A percentile compares a stretch with the other conserved stretches of the same genome.
Evolutionary conservation across 2,888 invertebrate species (phyloP).

Genomic region (Watsonalla cultraria): DNA sequence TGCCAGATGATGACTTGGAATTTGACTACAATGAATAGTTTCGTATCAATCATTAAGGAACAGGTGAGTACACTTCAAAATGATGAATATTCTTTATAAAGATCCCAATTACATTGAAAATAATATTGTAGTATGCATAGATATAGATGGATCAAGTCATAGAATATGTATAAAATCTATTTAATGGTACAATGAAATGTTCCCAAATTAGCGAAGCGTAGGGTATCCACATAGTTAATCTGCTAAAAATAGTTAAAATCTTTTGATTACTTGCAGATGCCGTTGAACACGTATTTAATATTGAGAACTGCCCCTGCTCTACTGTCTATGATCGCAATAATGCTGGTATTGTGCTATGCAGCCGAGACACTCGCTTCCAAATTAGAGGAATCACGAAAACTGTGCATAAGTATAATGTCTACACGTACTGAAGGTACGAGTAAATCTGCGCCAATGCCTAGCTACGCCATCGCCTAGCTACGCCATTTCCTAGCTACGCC

Average conservation of each 20-base stretch:
- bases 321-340: slow-evolving; percentile 16
- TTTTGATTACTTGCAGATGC: slow-evolving; percentile 20
- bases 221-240: no score
- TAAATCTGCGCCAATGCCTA: background rate
- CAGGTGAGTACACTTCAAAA: slow-evolving; percentile 24
- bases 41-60: slow-evolving; percentile 38
- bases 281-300: slow-evolving; percentile 17
- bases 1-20: slow-evolving; percentile 39
- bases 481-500: no score
- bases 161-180: no score
- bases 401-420: slow-evolving; percentile 35
- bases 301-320: slow-evolving; percentile 23
- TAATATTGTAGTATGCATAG: no score
- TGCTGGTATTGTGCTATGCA: slow-evolving; percentile 29
- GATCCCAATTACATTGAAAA: no score
- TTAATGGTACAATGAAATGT: no score
- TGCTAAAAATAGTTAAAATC: no score
- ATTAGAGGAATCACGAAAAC: slow-evolving; percentile 30
- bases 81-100: no score
- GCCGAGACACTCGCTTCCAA: slow-evolving; percentile 29
- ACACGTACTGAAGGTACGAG: slow-evolving; percentile 29
- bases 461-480: no score
- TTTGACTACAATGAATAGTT: slow-evolving; percentile 39
- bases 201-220: no score
- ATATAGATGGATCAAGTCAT: no score